phyloP scores from a whole-genome alignment of 2,888 invertebrate genomes.

The Geophilus truncorum region DNA sequence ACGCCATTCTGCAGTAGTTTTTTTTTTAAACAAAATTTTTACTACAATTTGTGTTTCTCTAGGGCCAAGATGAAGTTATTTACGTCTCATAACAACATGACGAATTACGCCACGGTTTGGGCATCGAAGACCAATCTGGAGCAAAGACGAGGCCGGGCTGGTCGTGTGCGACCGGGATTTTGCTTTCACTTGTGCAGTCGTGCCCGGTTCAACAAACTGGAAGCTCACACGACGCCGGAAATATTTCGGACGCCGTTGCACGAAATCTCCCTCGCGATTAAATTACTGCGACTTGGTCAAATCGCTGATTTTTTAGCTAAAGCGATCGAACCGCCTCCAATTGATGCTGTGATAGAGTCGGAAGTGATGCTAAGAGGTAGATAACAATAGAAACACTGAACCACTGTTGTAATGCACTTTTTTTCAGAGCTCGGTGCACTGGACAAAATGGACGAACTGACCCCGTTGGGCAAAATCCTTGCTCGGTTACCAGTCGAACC shows the following conservation, averaged over 20 bases:
- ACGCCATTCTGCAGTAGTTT: slow-evolving; percentile 40
- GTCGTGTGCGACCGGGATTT: slow-evolving; percentile 86
- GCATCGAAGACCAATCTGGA: slow-evolving; percentile 91
- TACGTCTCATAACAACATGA: slow-evolving; percentile 98
- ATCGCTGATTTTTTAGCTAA: slow-evolving; percentile 94
- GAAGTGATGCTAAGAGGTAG: slow-evolving; percentile 64
- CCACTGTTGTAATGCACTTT: neutral
- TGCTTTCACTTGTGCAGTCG: slow-evolving; percentile 83
- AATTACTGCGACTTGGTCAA: slow-evolving; percentile 79
- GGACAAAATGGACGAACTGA: slow-evolving; percentile 78
- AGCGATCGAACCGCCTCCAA: slow-evolving; percentile 80
- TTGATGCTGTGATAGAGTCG: slow-evolving; percentile 97
- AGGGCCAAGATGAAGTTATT: slow-evolving; percentile 92
- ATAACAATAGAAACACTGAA: too few species aligned
- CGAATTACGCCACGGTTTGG: slow-evolving; percentile 90
- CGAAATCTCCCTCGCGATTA: slow-evolving; percentile 86
- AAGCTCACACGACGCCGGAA: slow-evolving; percentile 86
- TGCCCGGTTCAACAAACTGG: slow-evolving; percentile 51
- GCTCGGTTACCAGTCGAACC: slow-evolving; percentile 95
- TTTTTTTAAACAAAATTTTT: neutral
- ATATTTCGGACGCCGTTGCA: slow-evolving; percentile 97
- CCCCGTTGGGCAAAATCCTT: slow-evolving; percentile 85
- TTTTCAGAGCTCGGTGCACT: slow-evolving; percentile 81
- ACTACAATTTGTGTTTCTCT: slow-evolving; percentile 35
- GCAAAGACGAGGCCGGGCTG: slow-evolving; percentile 91